These are phyloP conservation scores for Dioctria rufipes DNA, from an alignment of 2,888 invertebrate species.

Conservation along the genomic window DNA sequence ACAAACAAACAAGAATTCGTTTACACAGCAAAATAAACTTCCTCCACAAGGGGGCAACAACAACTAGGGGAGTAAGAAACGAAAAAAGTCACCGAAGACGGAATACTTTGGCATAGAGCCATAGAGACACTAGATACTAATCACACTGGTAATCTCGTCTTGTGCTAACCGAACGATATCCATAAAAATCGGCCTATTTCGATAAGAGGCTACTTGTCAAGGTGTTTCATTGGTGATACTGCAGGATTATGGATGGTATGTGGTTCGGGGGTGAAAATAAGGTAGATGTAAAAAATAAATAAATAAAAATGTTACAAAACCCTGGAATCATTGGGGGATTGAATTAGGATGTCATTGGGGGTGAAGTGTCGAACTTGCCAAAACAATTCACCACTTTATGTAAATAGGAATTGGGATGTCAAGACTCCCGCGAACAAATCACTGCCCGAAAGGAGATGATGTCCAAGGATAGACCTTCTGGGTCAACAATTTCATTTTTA, in stretches of 20 bases:
- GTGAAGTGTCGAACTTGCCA: background rate
- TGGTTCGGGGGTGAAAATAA: background rate
- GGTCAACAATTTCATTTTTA: slow-evolving; percentile 39
- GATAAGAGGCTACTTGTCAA: slow-evolving; percentile 14
- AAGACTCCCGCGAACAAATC: slow-evolving; percentile 12
- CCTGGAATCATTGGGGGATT: background rate
- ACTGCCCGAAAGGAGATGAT: background rate
- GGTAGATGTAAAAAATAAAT: slow-evolving; percentile 29
- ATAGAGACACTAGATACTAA: slow-evolving; percentile 11
- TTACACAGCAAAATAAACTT: background rate
- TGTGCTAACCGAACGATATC: slow-evolving; percentile 44
- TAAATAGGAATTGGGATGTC: background rate
- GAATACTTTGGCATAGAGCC: slow-evolving; percentile 7
- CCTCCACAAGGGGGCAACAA: background rate
- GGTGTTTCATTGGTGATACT: slow-evolving; percentile 23
- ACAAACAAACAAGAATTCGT: background rate
- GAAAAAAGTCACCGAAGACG: slow-evolving; percentile 15
- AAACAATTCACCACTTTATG: slow-evolving; percentile 25
- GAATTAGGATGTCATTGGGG: background rate
- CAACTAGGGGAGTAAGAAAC: background rate
- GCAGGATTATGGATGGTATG: background rate
- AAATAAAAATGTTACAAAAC: slow-evolving; percentile 30
- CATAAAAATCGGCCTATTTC: slow-evolving; percentile 38
- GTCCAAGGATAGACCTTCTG: background rate
- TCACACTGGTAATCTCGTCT: slow-evolving; percentile 46